Conservation (phyloP, 2,888 invertebrate genomes). For the Lithophane semibrunnea region DNA sequence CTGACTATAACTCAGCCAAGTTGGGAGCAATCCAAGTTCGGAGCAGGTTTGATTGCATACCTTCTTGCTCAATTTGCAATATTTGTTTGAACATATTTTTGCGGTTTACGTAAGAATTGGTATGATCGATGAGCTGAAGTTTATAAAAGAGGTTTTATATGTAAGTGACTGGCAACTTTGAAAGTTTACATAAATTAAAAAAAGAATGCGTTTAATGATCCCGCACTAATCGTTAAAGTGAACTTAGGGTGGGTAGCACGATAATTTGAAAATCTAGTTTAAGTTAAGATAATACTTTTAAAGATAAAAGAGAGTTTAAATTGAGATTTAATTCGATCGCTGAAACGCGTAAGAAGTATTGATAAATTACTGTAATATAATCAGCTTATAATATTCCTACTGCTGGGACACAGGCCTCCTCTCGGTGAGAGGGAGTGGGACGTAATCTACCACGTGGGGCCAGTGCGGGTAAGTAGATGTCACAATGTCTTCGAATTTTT, state of each 20-base stretch:
- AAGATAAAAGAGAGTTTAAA: slow-evolving; percentile 4
- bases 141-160: background rate
- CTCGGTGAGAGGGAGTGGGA: no score
- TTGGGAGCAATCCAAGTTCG: slow-evolving; percentile 76
- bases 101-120: slow-evolving; percentile 34
- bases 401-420: no score
- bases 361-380: background rate
- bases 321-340: slow-evolving; percentile 6
- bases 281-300: background rate
- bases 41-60: slow-evolving; percentile 74
- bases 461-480: no score
- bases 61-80: slow-evolving; percentile 68
- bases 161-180: slow-evolving; percentile 7
- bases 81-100: slow-evolving; percentile 59
- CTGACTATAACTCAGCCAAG: slow-evolving; percentile 73
- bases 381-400: no score
- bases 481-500: no score
- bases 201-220: slow-evolving; percentile 33
- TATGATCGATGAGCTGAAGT: slow-evolving; percentile 37
- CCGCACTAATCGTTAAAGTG: slow-evolving; percentile 24
- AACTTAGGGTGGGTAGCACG: background rate
- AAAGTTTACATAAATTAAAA: slow-evolving; percentile 14
- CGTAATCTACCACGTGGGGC: no score
- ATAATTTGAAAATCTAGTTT: slow-evolving; percentile 24
- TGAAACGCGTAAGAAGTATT: background rate